Percentiles rank a stretch among this genome's conserved stretches.
These are phyloP conservation scores for Lophius piscatorius DNA, from an alignment of 2,113 vertebrate species.

Conservation along the genomic window DNA sequence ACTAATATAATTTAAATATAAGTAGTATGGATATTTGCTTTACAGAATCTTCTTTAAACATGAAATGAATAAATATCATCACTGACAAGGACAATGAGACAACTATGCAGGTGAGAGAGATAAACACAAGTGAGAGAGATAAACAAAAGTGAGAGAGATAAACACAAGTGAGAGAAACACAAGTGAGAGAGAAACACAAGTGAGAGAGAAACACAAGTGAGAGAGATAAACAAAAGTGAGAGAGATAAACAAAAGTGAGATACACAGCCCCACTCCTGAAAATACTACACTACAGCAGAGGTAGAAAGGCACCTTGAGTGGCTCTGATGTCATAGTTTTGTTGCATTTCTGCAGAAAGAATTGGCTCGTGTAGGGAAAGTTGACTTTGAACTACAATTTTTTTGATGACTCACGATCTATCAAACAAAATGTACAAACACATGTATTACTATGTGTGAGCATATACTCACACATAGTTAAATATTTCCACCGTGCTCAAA, in stretches of 20 bases:
- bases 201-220: too few relatives aligned
- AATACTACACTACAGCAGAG: slow-evolving; percentile 25
- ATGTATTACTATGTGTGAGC: too few relatives aligned
- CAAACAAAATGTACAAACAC: too few relatives aligned
- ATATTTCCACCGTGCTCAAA: too few relatives aligned
- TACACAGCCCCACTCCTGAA: slow-evolving; percentile 12
- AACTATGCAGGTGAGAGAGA: not conserved
- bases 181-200: too few relatives aligned
- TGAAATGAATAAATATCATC: not conserved
- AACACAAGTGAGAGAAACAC: too few relatives aligned
- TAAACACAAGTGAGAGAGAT: too few relatives aligned
- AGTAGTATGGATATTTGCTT: not conserved
- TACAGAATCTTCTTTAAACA: not conserved
- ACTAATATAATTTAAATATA: too few relatives aligned
- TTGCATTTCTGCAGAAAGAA: slow-evolving; percentile 70
- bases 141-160: too few relatives aligned
- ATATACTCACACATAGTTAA: too few relatives aligned
- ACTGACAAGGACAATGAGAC: not conserved
- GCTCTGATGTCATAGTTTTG: slow-evolving; percentile 73
- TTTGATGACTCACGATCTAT: slow-evolving; percentile 33
- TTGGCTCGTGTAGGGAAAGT: slow-evolving; percentile 22
- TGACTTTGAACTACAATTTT: slow-evolving; percentile 19
- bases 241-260: too few relatives aligned
- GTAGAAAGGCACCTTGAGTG: slow-evolving; percentile 49
- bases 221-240: too few relatives aligned